Conservation (phyloP, 2,113 vertebrate species). For the Odocoileus hemionus region DNA sequence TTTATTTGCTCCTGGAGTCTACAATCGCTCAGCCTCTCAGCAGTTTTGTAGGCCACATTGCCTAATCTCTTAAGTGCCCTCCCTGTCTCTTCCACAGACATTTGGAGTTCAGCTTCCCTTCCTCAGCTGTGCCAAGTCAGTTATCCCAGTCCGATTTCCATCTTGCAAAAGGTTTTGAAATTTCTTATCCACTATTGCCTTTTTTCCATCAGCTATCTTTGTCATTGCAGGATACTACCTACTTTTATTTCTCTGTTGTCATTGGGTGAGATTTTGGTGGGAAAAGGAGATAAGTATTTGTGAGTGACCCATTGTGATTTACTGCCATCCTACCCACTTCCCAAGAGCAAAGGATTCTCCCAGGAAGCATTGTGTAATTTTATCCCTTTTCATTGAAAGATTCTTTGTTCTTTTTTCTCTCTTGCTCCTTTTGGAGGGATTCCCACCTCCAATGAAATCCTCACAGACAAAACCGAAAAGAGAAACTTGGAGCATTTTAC, state of each 20-base stretch:
- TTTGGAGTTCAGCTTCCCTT: background rate
- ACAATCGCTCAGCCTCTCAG: background rate
- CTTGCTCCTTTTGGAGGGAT: background rate
- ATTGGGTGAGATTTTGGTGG: constrained; percentile 6
- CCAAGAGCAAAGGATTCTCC: constrained; percentile 10
- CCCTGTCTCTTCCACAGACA: background rate
- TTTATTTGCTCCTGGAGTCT: background rate
- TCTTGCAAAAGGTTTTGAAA: background rate
- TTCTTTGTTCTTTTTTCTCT: constrained; percentile 12
- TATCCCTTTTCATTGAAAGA: constrained; percentile 28
- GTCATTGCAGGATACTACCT: background rate
- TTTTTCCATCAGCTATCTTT: background rate
- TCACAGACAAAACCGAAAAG: constrained; percentile 32
- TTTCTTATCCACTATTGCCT: background rate
- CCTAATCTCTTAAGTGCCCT: background rate
- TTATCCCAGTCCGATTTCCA: background rate
- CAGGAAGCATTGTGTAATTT: background rate
- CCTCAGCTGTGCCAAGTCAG: background rate
- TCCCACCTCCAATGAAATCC: background rate
- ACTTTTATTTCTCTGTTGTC: constrained; percentile 9
- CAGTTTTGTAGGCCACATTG: background rate
- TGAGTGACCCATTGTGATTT: background rate
- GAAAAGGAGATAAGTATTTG: constrained; percentile 13
- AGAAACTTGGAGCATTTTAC: constrained; percentile 27
- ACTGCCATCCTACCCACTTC: background rate